Base-by-base conservation (phyloP, 1,140 invertebrate species). In the Ceratosolen solmsi region DNA sequence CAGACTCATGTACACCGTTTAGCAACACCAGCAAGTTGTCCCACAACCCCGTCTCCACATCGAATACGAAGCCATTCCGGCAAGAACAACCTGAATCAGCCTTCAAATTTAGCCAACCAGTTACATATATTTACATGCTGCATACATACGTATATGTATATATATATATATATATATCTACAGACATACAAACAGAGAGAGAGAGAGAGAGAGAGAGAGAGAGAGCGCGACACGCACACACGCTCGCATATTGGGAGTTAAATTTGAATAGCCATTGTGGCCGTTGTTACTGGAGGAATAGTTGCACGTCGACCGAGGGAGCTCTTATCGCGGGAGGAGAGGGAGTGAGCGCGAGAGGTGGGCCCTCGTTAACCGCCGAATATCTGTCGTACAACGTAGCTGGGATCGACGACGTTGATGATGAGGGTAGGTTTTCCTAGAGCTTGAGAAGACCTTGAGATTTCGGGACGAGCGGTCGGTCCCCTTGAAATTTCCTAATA, bases 401-500 rank as follows among this genome's bases (percentile, higher is more conserved):
- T 38, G 17, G 54, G 63, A 30, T 38, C 11, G 17, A 17, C 7
- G 25, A 27, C 2, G 60, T 30, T 27, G 36, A 65, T 41, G 63
- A 70, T 30, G 46, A 70, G 76, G 63, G 30, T 79, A 56, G 22
- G 36, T 79, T 79, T 79, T 70, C 76, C 27, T 63, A 20, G 27
- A 30, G n/a, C 13, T 54, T 11, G 30, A n/a, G 33, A 77, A 60
- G 56, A 65, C 25, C 54, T 65, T 65, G 74, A 58, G 74, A 63
- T 38, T 65, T 56, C 65, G 58, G 58, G 25, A 49, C 25, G 58
- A 36, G 22, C 5, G n/a, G n/a, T 46, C 36, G 65, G 65, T 41
- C n/a, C 38, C 65, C 70, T 72, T 72, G 63, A 54, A 79, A 79
- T 70, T 68, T 63, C 17, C 63, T 79, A 70, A 79, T 79, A 70